Evolutionary conservation across 2,113 vertebrate genomes (phyloP).

Genomic region (Myotis brandtii): DNA sequence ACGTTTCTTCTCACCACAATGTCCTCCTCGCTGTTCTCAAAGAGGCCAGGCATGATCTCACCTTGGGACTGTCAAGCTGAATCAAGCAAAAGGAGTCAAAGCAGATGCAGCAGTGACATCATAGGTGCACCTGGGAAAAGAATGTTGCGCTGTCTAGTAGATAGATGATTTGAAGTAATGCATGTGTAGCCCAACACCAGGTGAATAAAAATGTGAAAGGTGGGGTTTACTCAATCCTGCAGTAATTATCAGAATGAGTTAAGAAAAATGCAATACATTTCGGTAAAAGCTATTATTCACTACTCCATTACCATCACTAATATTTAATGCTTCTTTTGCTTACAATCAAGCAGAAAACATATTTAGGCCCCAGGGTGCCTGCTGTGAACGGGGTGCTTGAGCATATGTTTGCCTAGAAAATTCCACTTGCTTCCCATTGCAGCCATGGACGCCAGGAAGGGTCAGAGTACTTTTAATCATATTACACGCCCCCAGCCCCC

Average conservation of each 20-base stretch:
- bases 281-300: slow-evolving; percentile 53
- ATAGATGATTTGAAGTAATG: not conserved
- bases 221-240: not conserved
- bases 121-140: not conserved
- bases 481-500: too few relatives aligned
- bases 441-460: not conserved
- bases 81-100: not conserved
- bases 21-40: not conserved
- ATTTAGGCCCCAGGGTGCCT: slow-evolving; percentile 50
- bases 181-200: not conserved
- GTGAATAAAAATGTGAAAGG: not conserved
- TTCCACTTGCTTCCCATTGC: not conserved
- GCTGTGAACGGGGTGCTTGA: slow-evolving; percentile 58
- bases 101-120: not conserved
- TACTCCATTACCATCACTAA: slow-evolving; percentile 28
- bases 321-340: slow-evolving; percentile 66
- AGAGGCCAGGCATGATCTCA: not conserved
- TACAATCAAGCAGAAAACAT: slow-evolving; percentile 50
- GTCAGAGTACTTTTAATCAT: not conserved
- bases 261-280: slow-evolving; percentile 59
- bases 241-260: slow-evolving; percentile 34
- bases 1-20: not conserved
- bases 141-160: not conserved
- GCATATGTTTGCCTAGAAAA: slow-evolving; percentile 66
- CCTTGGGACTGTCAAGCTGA: not conserved